Base-by-base conservation (phyloP, 2,113 vertebrate species). In the Electrona antarctica region DNA sequence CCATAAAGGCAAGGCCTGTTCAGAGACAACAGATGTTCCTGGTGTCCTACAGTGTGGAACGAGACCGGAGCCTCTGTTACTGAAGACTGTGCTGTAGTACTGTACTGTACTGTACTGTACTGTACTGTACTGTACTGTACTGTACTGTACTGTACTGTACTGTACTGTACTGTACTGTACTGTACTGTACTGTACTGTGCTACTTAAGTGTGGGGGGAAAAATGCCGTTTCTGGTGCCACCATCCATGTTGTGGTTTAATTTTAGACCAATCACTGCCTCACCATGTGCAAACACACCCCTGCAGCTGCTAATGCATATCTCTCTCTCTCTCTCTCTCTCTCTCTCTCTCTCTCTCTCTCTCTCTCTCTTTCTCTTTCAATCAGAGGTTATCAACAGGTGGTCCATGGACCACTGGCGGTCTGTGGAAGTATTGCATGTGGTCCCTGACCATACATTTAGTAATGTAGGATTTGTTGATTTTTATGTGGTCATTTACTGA, bases 201-300 rank as follows among this genome's bases (percentile, higher is more conserved):
- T 74, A 77, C 73, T 72, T 63, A 41, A 68, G 57, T 82, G 78
- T 74, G 83, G 33, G 33, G 33, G 33, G 72, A 85, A 75, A 74
- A 80, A 82, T 75, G 58, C 56, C 52, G 64, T 82, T 78, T 84
- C 63, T 82, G 78, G 64, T 68, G 79, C 65, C 79, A 76, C 74
- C 76, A 70, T 83, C 69, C 71, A 77, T 56, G 64, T 71, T 65
- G 78, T 76, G 77, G 79, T 90, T 87, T 88, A 91, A 90, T 84
- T 90, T 87, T 86, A 85, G 88, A 79, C 81, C 73, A 73, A 71
- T 82, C 73, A 73, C 59, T 15, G 61, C 64, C 71, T 84, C 79
- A 50, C 75, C 71, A 81, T 76, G 79, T 71, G 64, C 58, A 49
- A 67, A 74, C 70, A 74, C 70, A 74, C 64, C 81, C 77, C 81